Base-by-base conservation (phyloP, 1,140 invertebrate genomes). In the Riptortus pedestris region DNA sequence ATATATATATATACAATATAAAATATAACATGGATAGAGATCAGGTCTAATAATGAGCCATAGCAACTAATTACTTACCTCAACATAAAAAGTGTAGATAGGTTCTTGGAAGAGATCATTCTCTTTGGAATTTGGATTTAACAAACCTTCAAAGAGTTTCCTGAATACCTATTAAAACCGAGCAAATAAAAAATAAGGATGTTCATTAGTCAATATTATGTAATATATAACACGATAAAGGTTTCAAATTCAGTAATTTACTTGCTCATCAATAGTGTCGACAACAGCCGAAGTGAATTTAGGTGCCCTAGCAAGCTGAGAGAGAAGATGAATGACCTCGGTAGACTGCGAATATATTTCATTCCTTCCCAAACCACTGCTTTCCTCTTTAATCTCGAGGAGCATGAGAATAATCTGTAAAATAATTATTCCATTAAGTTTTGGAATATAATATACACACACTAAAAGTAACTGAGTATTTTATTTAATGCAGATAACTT, bases 11-110 rank as follows among this genome's bases (percentile, higher is more conserved):
- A n/a, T n/a, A n/a, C n/a, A n/a, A n/a, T n/a, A n/a, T n/a, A n/a
- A n/a, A n/a, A n/a, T n/a, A n/a, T n/a, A n/a, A 24, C 18, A 52
- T 11, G 18, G 5, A 52, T 11, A 52, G 5, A 5, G 3, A 26
- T 57, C 14, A 55, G 59, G 38, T 11, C 29, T 62, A 62, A n/a
- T 16, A 38, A 26, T 47, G 18, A 1, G 16, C 45, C 7, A 47
- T n/a, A 47, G 4, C 0, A 47, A 47, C 4, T 45, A n/a, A n/a
- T 45, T 12, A 33, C 59, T 31, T 62, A 67, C 65, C 57, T 67
- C 31, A 3, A 80, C 70, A 66, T 78, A 79, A 65, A 79, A 71
- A 20, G 71, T 72, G 33, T 72, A 76, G 14, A 74, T 71, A 28
- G 73, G 66, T 67, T 73, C 69, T 72, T 77, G 68, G 20, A 72